A percentile compares a stretch with the other conserved stretches of the same genome.
phyloP scores from a whole-genome alignment of 2,113 vertebrate species.

The Lophotis ruficrista region DNA sequence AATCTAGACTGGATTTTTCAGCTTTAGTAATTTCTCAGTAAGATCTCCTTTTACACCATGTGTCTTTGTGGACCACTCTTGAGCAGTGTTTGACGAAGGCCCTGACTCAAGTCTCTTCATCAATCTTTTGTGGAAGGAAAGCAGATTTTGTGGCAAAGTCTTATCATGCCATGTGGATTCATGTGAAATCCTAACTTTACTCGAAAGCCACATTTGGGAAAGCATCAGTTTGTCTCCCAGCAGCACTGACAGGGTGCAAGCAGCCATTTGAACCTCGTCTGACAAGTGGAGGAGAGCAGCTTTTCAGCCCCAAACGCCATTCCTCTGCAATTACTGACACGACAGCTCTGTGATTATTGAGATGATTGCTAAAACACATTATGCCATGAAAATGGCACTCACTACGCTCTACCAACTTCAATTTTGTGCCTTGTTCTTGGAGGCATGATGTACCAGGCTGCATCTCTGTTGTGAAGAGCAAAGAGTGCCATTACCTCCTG shows the following conservation, averaged over 20 bases:
- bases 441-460: not conserved
- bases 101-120: not conserved
- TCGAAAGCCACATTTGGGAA: not conserved
- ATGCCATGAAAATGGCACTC: slow-evolving; percentile 12
- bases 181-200: not conserved
- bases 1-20: not conserved
- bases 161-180: not conserved
- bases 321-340: not conserved
- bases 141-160: not conserved
- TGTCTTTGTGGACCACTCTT: not conserved
- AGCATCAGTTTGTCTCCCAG: not conserved
- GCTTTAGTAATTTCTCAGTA: not conserved
- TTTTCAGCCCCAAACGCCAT: not conserved
- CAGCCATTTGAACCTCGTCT: not conserved
- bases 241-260: not conserved
- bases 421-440: not conserved
- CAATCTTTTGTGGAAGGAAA: not conserved
- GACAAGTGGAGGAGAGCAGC: not conserved
- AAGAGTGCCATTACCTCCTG: not conserved
- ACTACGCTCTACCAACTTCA: not conserved
- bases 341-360: not conserved
- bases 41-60: not conserved
- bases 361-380: not conserved
- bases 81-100: not conserved
- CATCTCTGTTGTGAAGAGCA: not conserved